Evolutionary conservation across 1,140 invertebrate species (phyloP), one percentile per base, ranked within the genome.

Genomic region (Stegodyphus dumicola): DNA sequence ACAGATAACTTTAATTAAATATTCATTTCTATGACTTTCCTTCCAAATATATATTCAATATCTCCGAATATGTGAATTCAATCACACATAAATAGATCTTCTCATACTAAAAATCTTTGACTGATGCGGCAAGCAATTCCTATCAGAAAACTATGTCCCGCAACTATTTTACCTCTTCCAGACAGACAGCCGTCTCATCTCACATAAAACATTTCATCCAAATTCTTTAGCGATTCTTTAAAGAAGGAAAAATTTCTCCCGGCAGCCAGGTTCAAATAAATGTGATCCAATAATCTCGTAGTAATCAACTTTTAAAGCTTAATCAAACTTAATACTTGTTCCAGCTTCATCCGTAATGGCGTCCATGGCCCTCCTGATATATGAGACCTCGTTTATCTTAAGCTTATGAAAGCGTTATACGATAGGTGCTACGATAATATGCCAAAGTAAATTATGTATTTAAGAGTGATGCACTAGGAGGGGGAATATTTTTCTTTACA

Each of bases 271-370:
- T 33, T 60, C 9, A 60, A 60, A 77, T 77, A 77, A 77, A 66
- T 77, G 56, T 15, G 33, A 77, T 76, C 75, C 75, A 66, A 33
- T 33, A 33, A 33, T 33, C 33, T 33, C 56, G 56, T 11, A 51
- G 65, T 65, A 48, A 64, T 51, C 64, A 48, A 77, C 56, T 66
- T 77, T 77, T 49, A 77, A 75, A 77, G 65, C 75, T 77, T 77
- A 33, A 77, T 77, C 75, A 77, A 77, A 77, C 75, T 77, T 77
- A 77, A 77, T 77, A 65, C 75, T 65, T 65, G 52, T 33, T 33
- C 33, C 33, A 33, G 33, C 33, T 33, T 33, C 33, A 33, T 33
- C 33, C 33, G 33, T 33, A 33, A 33, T 33, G 33, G 33, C 33
- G 33, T 3, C 33, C 33, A 33, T 33, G 33, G 33, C 33, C 33